Conservation (phyloP, 2,113 vertebrate species). For the Oreochromis niloticus region DNA sequence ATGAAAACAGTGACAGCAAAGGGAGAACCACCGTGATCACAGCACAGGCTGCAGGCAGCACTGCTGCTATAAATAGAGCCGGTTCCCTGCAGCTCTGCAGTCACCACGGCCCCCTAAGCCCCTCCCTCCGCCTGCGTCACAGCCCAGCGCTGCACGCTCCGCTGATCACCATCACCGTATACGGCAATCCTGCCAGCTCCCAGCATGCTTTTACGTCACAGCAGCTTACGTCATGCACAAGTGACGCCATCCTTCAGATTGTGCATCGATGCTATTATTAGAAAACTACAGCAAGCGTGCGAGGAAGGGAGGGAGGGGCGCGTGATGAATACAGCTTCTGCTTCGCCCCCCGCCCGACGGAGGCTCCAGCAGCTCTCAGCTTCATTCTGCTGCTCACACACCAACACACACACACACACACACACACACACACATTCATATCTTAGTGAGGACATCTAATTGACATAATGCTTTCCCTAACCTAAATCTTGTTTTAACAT, state of each 20-base stretch:
- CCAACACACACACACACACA: not conserved
- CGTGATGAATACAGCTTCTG: not conserved
- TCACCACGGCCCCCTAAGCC: slow-evolving; percentile 44
- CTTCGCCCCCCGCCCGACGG: not conserved
- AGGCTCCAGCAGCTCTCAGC: not conserved
- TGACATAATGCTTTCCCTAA: not conserved
- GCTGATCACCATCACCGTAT: slow-evolving; percentile 55
- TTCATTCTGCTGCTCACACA: not conserved
- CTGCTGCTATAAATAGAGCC: not conserved
- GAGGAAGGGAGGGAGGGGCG: not conserved
- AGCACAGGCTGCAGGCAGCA: not conserved
- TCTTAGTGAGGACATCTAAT: not conserved
- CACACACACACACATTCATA: not conserved
- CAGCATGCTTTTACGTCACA: slow-evolving; percentile 32
- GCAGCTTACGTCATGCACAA: slow-evolving; percentile 14
- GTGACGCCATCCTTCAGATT: slow-evolving; percentile 59
- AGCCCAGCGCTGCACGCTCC: slow-evolving; percentile 4
- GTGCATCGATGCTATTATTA: slow-evolving; percentile 24
- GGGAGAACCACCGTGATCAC: not conserved
- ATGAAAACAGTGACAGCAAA: not conserved
- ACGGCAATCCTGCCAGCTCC: slow-evolving; percentile 58
- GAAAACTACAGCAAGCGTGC: not conserved
- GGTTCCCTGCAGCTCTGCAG: slow-evolving; percentile 29
- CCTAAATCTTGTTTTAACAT: not conserved
- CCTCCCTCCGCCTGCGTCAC: slow-evolving; percentile 48